phyloP scores from a whole-genome alignment of 2,888 invertebrate genomes.

The Thecocarcelia acutangulata region DNA sequence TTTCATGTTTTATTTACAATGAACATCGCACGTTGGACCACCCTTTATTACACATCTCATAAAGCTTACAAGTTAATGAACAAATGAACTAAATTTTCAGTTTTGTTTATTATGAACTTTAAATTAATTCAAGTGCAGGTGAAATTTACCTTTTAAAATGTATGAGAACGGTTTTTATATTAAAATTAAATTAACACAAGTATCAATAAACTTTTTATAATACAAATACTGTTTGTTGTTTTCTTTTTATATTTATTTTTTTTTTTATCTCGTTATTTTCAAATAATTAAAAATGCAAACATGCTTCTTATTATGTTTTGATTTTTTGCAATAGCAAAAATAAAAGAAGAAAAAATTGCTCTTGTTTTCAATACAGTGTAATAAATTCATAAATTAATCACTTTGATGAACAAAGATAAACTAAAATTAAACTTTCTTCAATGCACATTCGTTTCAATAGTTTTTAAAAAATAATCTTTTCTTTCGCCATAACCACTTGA shows the following conservation, averaged over 20 bases:
- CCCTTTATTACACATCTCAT: too few relatives aligned
- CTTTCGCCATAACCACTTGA: constrained; percentile 19
- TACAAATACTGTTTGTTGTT: too few relatives aligned
- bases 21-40: too few relatives aligned
- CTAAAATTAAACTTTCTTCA: constrained; percentile 55
- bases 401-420: constrained; percentile 46
- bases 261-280: constrained; percentile 12
- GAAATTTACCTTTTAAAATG: constrained; percentile 19
- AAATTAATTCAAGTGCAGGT: background rate
- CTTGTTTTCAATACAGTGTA: constrained; percentile 31
- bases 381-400: constrained; percentile 43
- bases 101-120: background rate
- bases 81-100: too few relatives aligned
- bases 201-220: constrained; percentile 20
- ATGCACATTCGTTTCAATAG: constrained; percentile 30
- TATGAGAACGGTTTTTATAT: background rate
- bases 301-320: constrained; percentile 4
- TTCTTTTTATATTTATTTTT: background rate
- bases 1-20: too few relatives aligned
- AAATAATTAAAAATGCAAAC: constrained; percentile 25
- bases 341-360: background rate
- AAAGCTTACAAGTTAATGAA: too few relatives aligned
- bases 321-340: constrained; percentile 1
- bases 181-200: background rate
- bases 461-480: constrained; percentile 32